Evolutionary conservation across 2,797 vertebrate genomes (phyloP).

Genomic region (Pangasius macronema): DNA sequence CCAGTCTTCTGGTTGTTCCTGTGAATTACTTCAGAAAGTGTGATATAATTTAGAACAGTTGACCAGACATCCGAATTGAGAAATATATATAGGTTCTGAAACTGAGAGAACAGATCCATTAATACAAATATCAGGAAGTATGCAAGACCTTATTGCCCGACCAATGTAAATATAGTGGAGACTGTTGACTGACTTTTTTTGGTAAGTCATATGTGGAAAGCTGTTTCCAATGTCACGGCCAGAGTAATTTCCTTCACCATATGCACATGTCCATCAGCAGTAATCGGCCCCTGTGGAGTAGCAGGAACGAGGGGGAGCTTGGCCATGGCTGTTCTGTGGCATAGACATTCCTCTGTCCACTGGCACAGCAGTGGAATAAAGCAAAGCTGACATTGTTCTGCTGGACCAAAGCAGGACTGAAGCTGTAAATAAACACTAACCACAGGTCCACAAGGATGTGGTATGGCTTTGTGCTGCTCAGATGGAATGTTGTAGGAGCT

Average conservation of each 20-base stretch:
- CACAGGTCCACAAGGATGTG: constrained; percentile 60
- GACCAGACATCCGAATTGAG: too few relatives aligned
- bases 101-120: constrained; percentile 62
- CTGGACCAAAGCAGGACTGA: constrained; percentile 53
- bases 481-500: constrained; percentile 15
- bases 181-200: constrained; percentile 59
- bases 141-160: constrained; percentile 46
- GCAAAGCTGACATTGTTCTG: constrained; percentile 63
- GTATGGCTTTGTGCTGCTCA: constrained; percentile 53
- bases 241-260: constrained; percentile 73
- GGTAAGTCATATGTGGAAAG: constrained; percentile 64
- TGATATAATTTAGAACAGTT: background rate
- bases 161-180: constrained; percentile 74
- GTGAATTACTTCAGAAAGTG: constrained; percentile 48
- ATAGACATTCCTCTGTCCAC: constrained; percentile 62
- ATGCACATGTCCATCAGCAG: constrained; percentile 74
- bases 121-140: constrained; percentile 63
- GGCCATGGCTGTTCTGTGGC: constrained; percentile 58
- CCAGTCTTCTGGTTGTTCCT: background rate
- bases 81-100: background rate
- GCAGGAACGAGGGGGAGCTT: constrained; percentile 48
- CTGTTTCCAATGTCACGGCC: constrained; percentile 73
- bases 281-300: constrained; percentile 63
- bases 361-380: constrained; percentile 63
- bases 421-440: constrained; percentile 72